Evolutionary conservation across 2,797 vertebrate species (phyloP).

Genomic region (Crocidura indochinensis): DNA sequence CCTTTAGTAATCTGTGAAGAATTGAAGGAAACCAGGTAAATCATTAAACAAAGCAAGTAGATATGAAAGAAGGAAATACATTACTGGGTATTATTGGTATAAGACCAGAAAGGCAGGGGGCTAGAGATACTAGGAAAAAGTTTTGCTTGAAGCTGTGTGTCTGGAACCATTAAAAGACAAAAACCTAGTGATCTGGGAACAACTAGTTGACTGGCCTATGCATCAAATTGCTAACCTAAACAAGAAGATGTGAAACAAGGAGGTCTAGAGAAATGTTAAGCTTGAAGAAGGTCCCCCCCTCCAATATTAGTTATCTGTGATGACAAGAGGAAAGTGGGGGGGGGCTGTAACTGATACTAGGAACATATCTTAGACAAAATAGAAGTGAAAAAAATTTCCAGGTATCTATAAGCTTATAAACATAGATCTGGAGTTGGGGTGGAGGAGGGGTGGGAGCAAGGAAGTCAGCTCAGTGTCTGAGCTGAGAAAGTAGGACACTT

Average conservation of each 20-base stretch:
- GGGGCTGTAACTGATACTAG: background rate
- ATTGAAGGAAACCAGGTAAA: background rate
- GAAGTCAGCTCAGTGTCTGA: background rate
- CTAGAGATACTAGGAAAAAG: background rate
- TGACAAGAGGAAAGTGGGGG: background rate
- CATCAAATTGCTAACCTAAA: background rate
- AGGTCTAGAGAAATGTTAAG: background rate
- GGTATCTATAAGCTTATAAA: background rate
- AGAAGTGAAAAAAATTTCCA: constrained; percentile 33
- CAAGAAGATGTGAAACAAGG: constrained; percentile 10
- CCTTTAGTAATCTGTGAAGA: background rate
- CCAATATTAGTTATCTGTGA: background rate
- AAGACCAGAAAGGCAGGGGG: background rate
- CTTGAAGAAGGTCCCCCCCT: constrained; percentile 3
- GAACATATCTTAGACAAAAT: background rate
- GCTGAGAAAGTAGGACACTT: background rate
- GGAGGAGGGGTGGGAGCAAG: background rate
- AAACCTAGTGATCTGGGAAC: background rate
- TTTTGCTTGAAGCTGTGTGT: background rate
- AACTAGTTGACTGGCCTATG: background rate
- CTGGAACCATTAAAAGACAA: background rate
- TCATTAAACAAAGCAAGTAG: background rate
- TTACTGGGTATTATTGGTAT: background rate
- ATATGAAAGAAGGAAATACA: background rate
- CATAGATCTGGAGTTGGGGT: background rate